Conservation (phyloP, 1,140 invertebrate species). For the Steinernema feltiae region DNA sequence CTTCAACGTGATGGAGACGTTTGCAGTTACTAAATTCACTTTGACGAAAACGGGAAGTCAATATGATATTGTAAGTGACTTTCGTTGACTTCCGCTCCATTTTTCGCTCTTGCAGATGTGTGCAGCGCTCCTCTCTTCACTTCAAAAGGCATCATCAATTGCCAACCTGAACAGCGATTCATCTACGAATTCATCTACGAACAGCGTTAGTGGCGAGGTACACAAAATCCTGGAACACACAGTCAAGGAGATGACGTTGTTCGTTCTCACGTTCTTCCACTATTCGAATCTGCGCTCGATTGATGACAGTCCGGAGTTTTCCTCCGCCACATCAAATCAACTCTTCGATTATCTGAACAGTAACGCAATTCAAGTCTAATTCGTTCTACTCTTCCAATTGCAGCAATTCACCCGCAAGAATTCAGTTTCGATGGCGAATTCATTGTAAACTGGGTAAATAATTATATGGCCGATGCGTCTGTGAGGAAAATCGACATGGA, state of each 20-base stretch:
- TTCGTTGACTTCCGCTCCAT: too few species aligned
- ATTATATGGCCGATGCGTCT: background rate
- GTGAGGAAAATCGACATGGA: background rate
- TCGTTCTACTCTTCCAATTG: background rate
- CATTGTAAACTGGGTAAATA: background rate
- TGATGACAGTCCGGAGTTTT: background rate
- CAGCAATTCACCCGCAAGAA: background rate
- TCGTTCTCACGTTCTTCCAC: background rate
- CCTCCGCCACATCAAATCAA: background rate
- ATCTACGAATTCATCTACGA: too few species aligned
- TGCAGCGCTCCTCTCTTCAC: too few species aligned
- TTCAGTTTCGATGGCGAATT: background rate
- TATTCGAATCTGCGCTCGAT: background rate
- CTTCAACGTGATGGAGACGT: background rate
- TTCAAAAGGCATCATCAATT: too few species aligned
- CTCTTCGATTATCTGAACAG: background rate
- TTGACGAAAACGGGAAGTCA: too few species aligned
- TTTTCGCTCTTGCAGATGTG: too few species aligned
- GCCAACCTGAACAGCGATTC: too few species aligned
- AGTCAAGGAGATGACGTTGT: background rate
- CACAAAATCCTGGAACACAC: background rate
- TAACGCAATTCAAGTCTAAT: background rate
- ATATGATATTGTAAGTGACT: too few species aligned
- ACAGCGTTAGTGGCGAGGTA: background rate
- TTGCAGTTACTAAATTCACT: too few species aligned